Conservation (phyloP, 2,888 invertebrate genomes). For the Amaurobius ferox region DNA sequence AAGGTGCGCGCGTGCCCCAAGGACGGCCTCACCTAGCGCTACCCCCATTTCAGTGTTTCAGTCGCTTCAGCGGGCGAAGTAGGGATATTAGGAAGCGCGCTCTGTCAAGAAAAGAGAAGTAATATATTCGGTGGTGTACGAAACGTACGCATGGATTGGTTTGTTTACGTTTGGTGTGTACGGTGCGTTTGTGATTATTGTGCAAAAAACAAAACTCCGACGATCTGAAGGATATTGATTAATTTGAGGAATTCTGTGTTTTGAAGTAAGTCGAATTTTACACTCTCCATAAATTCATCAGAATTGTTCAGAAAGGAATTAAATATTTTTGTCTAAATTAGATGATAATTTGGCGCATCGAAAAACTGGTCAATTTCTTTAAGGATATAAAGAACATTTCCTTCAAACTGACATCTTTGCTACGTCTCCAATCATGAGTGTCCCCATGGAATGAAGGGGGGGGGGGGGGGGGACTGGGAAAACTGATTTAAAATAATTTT, state of each 20-base stretch:
- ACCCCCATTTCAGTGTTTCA: slow-evolving; percentile 30
- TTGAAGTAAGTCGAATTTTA: neutral
- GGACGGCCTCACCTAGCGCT: slow-evolving; percentile 22
- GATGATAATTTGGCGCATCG: too few species aligned
- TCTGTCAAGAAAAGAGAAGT: neutral
- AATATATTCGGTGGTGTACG: too few species aligned
- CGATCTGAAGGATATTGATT: neutral
- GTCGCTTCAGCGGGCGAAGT: slow-evolving; percentile 29
- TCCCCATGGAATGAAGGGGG: too few species aligned
- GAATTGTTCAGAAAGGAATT: too few species aligned
- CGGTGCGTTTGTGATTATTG: neutral
- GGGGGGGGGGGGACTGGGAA: too few species aligned
- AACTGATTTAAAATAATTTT: too few species aligned
- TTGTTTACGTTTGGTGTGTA: neutral
- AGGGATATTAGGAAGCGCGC: neutral
- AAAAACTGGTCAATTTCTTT: too few species aligned
- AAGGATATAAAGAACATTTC: too few species aligned
- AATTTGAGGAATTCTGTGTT: neutral
- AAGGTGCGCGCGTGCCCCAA: slow-evolving; percentile 55
- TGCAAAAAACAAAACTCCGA: neutral
- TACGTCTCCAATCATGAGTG: too few species aligned
- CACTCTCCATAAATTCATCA: too few species aligned
- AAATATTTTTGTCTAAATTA: too few species aligned
- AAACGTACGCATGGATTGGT: slow-evolving; percentile 21
- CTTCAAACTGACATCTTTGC: too few species aligned